phyloP scores from a whole-genome alignment of 2,113 vertebrate genomes.

The Psilopsiagon aurifrons region DNA sequence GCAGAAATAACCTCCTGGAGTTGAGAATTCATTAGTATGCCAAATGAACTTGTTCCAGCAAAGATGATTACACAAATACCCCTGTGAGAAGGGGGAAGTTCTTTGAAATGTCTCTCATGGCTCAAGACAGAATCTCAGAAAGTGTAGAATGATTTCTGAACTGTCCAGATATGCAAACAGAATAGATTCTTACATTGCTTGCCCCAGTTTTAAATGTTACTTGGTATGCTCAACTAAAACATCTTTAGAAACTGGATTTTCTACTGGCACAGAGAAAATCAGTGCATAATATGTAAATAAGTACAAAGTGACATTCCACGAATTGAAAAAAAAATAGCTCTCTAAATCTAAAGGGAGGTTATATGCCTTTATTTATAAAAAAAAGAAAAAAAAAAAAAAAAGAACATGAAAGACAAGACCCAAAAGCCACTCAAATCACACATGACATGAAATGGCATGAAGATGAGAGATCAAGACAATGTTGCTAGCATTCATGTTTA shows the following conservation, averaged over 20 bases:
- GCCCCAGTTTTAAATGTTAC: background rate
- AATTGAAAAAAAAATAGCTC: background rate
- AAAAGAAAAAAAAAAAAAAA: background rate
- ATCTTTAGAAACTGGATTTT: background rate
- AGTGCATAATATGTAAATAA: background rate
- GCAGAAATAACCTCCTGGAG: conserved; percentile 43
- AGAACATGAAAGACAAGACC: background rate
- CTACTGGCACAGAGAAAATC: background rate
- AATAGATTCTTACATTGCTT: background rate
- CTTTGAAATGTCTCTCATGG: conserved; percentile 55
- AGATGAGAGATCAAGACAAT: background rate
- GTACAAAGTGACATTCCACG: background rate
- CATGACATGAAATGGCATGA: background rate
- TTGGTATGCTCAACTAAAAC: background rate
- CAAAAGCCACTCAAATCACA: background rate
- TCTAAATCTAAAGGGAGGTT: fast-evolving
- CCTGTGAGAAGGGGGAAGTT: conserved; percentile 17
- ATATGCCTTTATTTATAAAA: background rate
- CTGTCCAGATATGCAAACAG: background rate
- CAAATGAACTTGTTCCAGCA: conserved; percentile 59
- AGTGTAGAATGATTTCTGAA: background rate
- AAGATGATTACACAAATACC: conserved; percentile 54
- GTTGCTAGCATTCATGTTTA: background rate
- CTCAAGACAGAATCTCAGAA: background rate
- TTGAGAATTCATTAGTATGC: conserved; percentile 57